phyloP scores from a whole-genome alignment of 2,888 invertebrate genomes.

The Drosophila bunnanda region DNA sequence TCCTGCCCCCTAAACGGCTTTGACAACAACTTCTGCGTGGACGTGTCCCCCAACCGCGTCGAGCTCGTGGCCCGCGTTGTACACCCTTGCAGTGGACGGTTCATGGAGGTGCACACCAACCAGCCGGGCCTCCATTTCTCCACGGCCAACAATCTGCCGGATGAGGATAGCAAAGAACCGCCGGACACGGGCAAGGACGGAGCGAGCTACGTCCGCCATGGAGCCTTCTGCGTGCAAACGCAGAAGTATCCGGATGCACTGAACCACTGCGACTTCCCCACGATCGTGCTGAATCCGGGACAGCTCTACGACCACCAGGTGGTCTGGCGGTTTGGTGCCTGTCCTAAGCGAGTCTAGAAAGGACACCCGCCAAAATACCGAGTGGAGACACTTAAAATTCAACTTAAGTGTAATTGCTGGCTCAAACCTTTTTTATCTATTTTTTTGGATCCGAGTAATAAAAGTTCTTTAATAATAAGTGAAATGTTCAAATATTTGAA shows the following conservation, averaged over 20 bases:
- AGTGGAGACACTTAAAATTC: not conserved
- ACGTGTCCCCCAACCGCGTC: constrained; percentile 63
- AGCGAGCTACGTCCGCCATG: constrained; percentile 89
- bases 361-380: no score
- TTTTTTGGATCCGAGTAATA: not conserved
- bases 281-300: constrained; percentile 89
- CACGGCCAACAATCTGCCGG: constrained; percentile 91
- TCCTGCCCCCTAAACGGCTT: constrained; percentile 85
- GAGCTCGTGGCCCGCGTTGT: constrained; percentile 88
- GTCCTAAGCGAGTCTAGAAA: constrained; percentile 61
- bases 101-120: constrained; percentile 92
- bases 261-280: constrained; percentile 92
- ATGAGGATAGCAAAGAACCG: constrained; percentile 85
- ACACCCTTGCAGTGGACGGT: constrained; percentile 90
- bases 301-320: constrained; percentile 88
- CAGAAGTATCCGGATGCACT: constrained; percentile 96
- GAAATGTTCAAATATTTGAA: not conserved
- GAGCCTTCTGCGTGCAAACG: constrained; percentile 94
- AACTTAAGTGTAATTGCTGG: not conserved
- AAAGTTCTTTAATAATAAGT: not conserved
- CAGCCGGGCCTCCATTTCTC: constrained; percentile 97
- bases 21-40: constrained; percentile 63
- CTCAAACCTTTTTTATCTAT: not conserved
- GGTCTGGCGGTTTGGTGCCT: constrained; percentile 69
- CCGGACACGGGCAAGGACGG: constrained; percentile 90